phyloP scores from a whole-genome alignment of 2,113 vertebrate species.

The Pteruthius melanotis region DNA sequence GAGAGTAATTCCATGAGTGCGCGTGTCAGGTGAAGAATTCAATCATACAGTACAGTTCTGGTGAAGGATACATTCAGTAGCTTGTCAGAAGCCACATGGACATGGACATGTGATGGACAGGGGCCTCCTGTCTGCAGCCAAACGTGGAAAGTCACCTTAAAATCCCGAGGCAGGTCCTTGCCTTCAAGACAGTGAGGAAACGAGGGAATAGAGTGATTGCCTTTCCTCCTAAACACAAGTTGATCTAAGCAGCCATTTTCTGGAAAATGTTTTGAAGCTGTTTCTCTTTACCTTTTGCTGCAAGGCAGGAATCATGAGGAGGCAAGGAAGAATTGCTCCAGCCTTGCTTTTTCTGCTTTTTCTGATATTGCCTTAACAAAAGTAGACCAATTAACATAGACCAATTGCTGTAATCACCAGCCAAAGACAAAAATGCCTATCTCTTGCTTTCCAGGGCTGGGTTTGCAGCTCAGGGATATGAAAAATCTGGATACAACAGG shows the following conservation, averaged over 20 bases:
- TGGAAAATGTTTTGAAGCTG: background rate
- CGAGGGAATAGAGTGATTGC: background rate
- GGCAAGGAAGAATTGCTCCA: background rate
- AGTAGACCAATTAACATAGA: background rate
- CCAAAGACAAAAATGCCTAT: background rate
- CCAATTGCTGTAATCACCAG: background rate
- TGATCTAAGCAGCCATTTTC: background rate
- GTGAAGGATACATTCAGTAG: background rate
- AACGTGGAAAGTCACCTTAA: fast-evolving
- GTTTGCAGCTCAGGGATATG: background rate
- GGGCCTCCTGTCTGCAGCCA: background rate
- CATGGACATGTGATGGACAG: background rate
- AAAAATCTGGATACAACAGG: background rate
- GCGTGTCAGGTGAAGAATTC: background rate
- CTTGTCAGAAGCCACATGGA: background rate
- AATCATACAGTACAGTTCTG: background rate
- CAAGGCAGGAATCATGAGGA: background rate
- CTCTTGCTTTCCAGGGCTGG: background rate
- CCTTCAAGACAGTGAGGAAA: background rate
- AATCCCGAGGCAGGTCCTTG: background rate
- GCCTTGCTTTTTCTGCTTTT: background rate
- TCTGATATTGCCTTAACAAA: background rate
- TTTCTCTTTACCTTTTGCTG: background rate
- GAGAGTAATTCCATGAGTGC: background rate
- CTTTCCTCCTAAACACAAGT: background rate